phyloP scores from a whole-genome alignment of 2,797 vertebrate species.

The Anabas testudineus region DNA sequence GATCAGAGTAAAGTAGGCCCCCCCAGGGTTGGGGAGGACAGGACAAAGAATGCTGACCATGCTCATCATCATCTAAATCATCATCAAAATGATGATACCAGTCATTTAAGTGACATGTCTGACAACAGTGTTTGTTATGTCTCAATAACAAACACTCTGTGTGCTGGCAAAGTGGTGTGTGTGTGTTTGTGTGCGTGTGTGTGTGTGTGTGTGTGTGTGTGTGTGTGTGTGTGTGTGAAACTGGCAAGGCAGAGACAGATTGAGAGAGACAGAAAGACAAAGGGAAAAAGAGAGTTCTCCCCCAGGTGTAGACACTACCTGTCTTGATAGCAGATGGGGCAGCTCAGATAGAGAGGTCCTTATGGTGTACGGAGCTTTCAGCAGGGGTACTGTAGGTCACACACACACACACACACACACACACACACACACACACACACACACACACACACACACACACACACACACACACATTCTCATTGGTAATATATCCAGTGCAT shows the following conservation, averaged over 20 bases:
- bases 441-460: constrained; percentile 38
- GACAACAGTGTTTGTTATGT: no score
- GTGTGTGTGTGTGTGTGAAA: constrained; percentile 27
- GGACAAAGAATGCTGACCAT: constrained; percentile 51
- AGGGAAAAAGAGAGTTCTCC: constrained; percentile 59
- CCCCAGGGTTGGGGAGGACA: constrained; percentile 38
- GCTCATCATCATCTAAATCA: constrained; percentile 62
- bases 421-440: constrained; percentile 21
- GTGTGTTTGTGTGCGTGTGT: constrained; percentile 5
- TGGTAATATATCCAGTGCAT: constrained; percentile 35
- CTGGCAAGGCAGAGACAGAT: constrained; percentile 47
- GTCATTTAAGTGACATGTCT: no score
- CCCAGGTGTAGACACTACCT: constrained; percentile 68
- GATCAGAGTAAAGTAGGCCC: constrained; percentile 26
- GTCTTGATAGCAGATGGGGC: constrained; percentile 77
- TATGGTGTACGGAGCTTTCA: constrained; percentile 55
- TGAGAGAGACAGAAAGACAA: constrained; percentile 62
- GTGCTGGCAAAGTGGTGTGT: constrained; percentile 27
- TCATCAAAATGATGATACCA: constrained; percentile 63
- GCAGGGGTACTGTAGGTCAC: constrained; percentile 50
- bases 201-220: constrained; percentile 16
- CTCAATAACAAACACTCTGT: constrained; percentile 60
- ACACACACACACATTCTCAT: constrained; percentile 22
- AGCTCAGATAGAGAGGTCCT: constrained; percentile 68
- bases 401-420: constrained; percentile 28